These are phyloP conservation scores for Oxyruncus cristatus DNA, from an alignment of 2,113 vertebrate species.

Conservation along the genomic window DNA sequence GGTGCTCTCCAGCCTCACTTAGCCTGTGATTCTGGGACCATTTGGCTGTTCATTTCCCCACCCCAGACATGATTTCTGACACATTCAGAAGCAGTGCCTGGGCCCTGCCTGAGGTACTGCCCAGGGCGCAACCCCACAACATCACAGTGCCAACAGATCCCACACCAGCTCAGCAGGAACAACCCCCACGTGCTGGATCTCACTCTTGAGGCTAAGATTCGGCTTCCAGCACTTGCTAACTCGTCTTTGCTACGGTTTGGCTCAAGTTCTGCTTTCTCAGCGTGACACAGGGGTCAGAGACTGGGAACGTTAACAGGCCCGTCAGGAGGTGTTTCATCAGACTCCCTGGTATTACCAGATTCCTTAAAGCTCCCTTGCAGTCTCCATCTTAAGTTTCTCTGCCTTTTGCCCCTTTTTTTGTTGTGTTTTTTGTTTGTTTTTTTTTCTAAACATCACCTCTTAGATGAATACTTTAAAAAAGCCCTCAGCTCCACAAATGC, in stretches of 20 bases:
- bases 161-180: neutral
- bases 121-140: neutral
- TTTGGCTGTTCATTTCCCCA: neutral
- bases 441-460: neutral
- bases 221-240: neutral
- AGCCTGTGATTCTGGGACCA: neutral
- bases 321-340: neutral
- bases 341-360: neutral
- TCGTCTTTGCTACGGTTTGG: neutral
- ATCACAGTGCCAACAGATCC: neutral
- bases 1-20: neutral
- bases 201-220: neutral
- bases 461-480: neutral
- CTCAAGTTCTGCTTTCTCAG: neutral
- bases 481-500: neutral
- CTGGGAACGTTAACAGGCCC: neutral
- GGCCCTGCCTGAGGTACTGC: neutral
- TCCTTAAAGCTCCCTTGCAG: neutral
- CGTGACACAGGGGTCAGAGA: neutral
- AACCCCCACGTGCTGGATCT: accelerated
- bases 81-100: neutral
- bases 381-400: neutral
- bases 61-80: accelerated
- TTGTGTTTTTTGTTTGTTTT: too few species aligned
- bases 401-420: neutral